phyloP scores from a whole-genome alignment of 1,140 invertebrate genomes.

The Brachionus plicatilis region DNA sequence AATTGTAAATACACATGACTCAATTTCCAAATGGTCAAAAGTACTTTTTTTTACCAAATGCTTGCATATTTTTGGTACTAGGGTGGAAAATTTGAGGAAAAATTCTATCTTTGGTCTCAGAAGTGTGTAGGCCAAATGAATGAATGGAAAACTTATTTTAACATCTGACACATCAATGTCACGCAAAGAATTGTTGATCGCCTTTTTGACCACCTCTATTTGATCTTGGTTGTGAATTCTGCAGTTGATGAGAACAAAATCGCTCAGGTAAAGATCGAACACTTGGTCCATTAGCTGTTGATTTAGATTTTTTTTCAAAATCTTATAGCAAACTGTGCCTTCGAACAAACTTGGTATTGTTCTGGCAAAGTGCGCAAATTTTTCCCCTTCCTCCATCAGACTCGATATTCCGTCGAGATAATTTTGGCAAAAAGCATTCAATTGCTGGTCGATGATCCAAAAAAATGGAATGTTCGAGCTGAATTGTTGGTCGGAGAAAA shows the following conservation, averaged over 20 bases:
- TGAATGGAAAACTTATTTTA: neutral
- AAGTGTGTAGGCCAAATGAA: neutral
- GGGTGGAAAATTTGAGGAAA: neutral
- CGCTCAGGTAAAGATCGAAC: neutral
- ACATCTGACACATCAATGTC: neutral
- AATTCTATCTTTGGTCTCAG: neutral
- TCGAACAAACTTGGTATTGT: neutral
- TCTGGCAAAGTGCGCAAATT: neutral
- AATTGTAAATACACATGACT: neutral
- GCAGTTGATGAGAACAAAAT: constrained; percentile 5
- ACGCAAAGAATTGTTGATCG: neutral
- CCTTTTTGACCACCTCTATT: neutral
- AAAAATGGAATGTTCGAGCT: constrained; percentile 3
- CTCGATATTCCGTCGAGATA: neutral
- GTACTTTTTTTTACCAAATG: neutral
- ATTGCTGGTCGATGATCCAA: constrained; percentile 2
- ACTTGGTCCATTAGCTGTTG: neutral
- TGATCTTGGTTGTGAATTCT: neutral
- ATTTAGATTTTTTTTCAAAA: neutral
- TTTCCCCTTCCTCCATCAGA: neutral
- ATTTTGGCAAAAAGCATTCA: neutral
- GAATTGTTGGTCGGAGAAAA: neutral
- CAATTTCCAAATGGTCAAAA: neutral
- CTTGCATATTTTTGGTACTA: neutral
- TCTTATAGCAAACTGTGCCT: neutral